These are phyloP conservation scores for Cynopterus sphinx DNA, from an alignment of 2,797 vertebrate genomes.

Conservation along the genomic window DNA sequence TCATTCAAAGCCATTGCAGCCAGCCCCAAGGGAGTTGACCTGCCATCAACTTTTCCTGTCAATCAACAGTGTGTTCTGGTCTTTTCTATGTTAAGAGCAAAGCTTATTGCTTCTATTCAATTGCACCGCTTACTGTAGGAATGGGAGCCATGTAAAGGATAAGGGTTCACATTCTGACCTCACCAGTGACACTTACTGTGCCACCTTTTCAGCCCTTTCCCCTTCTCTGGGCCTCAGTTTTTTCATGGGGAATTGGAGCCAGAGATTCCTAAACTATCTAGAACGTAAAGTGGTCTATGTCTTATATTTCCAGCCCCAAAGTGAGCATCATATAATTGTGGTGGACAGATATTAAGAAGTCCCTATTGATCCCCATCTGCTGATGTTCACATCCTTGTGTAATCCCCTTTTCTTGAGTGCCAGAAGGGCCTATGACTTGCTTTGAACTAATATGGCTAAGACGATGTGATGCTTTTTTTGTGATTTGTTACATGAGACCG, in stretches of 20 bases:
- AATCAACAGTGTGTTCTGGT: not conserved
- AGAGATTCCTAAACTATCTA: not conserved
- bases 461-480: not conserved
- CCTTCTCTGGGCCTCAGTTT: not conserved
- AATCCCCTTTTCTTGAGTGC: no score
- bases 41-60: not conserved
- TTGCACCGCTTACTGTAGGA: not conserved
- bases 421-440: not conserved
- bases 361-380: rapidly evolving
- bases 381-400: not conserved
- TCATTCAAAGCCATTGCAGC: not conserved
- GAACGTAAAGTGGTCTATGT: not conserved
- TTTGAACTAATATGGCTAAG: not conserved
- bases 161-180: not conserved
- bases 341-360: not conserved
- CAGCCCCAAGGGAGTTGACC: not conserved
- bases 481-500: not conserved
- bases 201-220: not conserved
- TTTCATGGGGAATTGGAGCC: not conserved
- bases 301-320: not conserved
- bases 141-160: not conserved
- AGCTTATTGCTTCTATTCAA: not conserved
- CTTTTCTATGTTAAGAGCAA: not conserved
- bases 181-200: not conserved
- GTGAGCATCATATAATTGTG: not conserved